These are phyloP conservation scores for Gymnarchus niloticus DNA, from an alignment of 2,113 vertebrate genomes.

Conservation along the genomic window DNA sequence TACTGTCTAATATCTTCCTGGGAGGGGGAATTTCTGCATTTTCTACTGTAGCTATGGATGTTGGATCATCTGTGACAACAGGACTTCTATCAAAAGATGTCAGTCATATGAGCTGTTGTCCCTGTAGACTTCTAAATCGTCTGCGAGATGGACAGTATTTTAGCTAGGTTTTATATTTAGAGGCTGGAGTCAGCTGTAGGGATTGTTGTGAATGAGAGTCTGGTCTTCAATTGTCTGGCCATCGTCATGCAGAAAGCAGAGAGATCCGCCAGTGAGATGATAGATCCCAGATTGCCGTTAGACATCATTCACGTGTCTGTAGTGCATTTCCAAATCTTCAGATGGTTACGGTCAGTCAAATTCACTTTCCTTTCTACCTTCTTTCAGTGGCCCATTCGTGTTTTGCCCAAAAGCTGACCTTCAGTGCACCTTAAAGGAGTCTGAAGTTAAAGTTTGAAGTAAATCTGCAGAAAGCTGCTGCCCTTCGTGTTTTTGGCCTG, in stretches of 20 bases:
- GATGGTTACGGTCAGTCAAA: not conserved
- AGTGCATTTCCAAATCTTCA: not conserved
- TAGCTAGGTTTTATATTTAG: slow-evolving; percentile 1
- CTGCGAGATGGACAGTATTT: not conserved
- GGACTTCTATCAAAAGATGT: not conserved
- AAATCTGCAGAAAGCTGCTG: not conserved
- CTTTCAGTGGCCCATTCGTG: too few relatives aligned
- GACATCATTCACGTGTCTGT: not conserved
- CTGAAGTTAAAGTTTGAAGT: not conserved
- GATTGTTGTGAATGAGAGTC: not conserved
- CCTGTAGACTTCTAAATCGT: not conserved
- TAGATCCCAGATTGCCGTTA: not conserved
- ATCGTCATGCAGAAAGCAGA: not conserved
- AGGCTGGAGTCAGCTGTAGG: not conserved
- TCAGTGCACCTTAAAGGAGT: not conserved
- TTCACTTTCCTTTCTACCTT: not conserved
- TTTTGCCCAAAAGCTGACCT: too few relatives aligned
- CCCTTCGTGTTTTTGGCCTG: not conserved
- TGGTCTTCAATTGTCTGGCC: not conserved
- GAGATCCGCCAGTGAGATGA: not conserved
- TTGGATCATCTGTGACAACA: not conserved
- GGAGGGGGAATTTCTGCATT: not conserved
- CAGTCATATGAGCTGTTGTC: not conserved
- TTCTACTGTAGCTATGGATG: not conserved
- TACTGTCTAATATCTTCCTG: not conserved